A percentile compares a stretch with the other conserved stretches of the same genome.
phyloP scores from a whole-genome alignment of 2,113 vertebrate genomes.

The Nyctibius bracteatus region DNA sequence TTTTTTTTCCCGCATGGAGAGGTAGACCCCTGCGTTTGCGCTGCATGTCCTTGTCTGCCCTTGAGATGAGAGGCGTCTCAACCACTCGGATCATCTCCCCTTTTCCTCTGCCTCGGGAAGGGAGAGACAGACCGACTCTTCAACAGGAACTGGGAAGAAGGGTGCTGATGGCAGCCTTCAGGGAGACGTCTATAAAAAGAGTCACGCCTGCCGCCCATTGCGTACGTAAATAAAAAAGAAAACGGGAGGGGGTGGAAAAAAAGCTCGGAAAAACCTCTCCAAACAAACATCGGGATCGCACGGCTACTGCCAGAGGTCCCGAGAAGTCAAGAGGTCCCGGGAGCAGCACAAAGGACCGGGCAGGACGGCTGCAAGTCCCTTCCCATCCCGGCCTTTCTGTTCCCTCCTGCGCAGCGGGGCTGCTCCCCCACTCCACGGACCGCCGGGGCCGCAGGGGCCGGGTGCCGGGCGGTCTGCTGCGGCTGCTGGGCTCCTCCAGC shows the following conservation, averaged over 20 bases:
- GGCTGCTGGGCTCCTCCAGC: not conserved
- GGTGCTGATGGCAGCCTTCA: not conserved
- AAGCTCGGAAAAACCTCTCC: constrained; percentile 32
- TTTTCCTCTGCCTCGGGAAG: not conserved
- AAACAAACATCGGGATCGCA: constrained; percentile 71
- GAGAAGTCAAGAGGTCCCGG: constrained; percentile 40
- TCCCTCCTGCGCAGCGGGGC: not conserved
- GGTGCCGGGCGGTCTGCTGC: not conserved
- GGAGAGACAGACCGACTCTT: not conserved
- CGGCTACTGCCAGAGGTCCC: constrained; percentile 61
- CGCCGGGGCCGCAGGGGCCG: not conserved
- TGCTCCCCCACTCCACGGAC: not conserved
- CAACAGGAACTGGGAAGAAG: not conserved
- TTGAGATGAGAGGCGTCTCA: not conserved
- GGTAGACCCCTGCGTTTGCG: not conserved
- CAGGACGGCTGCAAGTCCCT: not conserved
- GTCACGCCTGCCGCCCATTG: not conserved
- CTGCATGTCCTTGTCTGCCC: not conserved
- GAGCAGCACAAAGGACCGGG: constrained; percentile 21
- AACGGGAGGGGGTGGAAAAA: too few relatives aligned
- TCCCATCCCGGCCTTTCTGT: not conserved
- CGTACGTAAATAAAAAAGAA: not conserved
- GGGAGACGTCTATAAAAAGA: constrained; percentile 33
- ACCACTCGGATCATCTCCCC: not conserved
- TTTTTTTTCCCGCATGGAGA: not conserved